Conservation (phyloP, 1,140 invertebrate genomes). For the Chymomyza costata region DNA sequence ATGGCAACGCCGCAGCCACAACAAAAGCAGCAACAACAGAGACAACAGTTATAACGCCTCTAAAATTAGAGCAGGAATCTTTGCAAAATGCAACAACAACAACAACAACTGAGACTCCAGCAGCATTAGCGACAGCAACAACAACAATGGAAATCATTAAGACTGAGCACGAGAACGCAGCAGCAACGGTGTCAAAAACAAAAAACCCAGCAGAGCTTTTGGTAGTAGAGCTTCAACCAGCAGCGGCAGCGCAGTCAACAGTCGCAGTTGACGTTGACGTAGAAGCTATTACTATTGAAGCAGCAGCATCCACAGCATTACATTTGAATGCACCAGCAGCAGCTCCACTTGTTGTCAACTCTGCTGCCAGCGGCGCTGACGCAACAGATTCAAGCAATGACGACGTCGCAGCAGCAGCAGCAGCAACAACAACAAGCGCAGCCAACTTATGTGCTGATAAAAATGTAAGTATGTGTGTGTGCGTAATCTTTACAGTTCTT, state of each 20-base stretch:
- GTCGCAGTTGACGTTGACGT: constrained; percentile 5
- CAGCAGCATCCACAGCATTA: constrained; percentile 8
- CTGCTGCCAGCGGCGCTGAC: constrained; percentile 21
- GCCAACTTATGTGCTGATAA: constrained; percentile 49
- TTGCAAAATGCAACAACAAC: constrained; percentile 10
- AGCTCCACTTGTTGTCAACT: constrained; percentile 54
- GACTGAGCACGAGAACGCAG: constrained; percentile 42
- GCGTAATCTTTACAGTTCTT: no score
- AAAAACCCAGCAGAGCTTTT: constrained; percentile 21
- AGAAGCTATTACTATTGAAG: constrained; percentile 7
- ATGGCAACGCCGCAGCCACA: constrained; percentile 15
- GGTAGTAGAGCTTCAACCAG: constrained; percentile 4
- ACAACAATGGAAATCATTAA: constrained; percentile 38
- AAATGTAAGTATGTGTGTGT: constrained; percentile 54
- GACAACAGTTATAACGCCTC: constrained; percentile 7
- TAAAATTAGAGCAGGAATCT: constrained; percentile 36
- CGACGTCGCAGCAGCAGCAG: constrained; percentile 28
- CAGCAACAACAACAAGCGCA: constrained; percentile 13
- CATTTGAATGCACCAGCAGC: constrained; percentile 1
- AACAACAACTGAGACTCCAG: constrained; percentile 15
- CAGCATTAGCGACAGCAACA: constrained; percentile 7
- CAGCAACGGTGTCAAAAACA: no score
- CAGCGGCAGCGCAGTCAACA: constrained; percentile 1
- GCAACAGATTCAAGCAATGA: constrained; percentile 9
- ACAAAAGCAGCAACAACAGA: constrained; percentile 1